Evolutionary conservation across 2,113 vertebrate genomes (phyloP).

Genomic region (Pteruthius melanotis): DNA sequence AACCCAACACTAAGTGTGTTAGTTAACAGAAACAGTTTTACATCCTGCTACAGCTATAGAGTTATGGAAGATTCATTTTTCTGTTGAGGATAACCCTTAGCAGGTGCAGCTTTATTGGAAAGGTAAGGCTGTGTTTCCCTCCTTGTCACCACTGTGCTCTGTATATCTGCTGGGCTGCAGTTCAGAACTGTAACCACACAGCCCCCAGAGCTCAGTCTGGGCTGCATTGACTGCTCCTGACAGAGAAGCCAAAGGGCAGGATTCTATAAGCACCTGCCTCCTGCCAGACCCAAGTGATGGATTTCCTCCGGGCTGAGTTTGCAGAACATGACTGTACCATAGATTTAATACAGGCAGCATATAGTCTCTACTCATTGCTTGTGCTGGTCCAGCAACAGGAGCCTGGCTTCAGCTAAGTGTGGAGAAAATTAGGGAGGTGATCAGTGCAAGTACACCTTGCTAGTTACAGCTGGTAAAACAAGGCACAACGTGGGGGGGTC

Average conservation of each 20-base stretch:
- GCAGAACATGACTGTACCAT: accelerated
- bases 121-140: neutral
- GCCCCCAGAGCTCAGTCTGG: too few relatives aligned
- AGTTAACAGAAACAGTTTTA: neutral
- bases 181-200: accelerated
- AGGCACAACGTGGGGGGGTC: neutral
- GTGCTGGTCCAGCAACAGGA: neutral
- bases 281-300: neutral
- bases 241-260: neutral
- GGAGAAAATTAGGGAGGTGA: neutral
- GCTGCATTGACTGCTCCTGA: accelerated
- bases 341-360: neutral
- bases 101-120: neutral
- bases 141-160: accelerated
- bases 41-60: neutral
- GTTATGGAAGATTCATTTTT: neutral
- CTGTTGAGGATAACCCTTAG: neutral
- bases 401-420: neutral
- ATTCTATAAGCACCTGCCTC: neutral
- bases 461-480: neutral
- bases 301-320: neutral
- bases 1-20: neutral
- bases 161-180: neutral
- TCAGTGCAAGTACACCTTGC: neutral
- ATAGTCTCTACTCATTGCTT: neutral